These are phyloP conservation scores for Lycaon pictus DNA, from an alignment of 2,113 vertebrate genomes.

Conservation along the genomic window DNA sequence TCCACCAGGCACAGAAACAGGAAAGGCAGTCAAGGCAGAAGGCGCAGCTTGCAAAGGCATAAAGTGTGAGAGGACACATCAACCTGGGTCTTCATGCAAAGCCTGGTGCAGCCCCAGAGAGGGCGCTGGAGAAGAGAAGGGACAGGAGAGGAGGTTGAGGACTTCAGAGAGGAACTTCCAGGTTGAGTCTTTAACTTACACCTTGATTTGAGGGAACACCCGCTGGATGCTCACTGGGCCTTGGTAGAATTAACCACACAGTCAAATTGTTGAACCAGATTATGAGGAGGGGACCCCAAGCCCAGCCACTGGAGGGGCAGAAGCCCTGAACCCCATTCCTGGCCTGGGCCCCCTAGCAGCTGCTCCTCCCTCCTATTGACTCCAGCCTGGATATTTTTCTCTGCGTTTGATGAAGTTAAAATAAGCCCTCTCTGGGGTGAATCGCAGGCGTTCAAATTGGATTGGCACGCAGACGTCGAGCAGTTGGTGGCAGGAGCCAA, in stretches of 20 bases:
- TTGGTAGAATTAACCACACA: background rate
- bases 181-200: accelerated
- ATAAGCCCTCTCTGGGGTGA: constrained; percentile 87
- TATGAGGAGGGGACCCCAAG: background rate
- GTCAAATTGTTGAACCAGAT: background rate
- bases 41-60: background rate
- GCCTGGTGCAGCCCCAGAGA: background rate
- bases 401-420: constrained; percentile 90
- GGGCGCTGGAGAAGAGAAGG: background rate
- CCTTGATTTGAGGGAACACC: background rate
- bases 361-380: constrained; percentile 47
- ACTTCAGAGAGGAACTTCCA: background rate
- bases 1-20: background rate
- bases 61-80: accelerated
- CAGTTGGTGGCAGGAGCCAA: constrained; percentile 89
- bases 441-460: constrained; percentile 85
- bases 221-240: background rate
- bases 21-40: background rate
- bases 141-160: background rate
- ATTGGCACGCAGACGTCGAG: constrained; percentile 89
- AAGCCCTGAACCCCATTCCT: background rate
- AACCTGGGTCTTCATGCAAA: background rate
- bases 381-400: constrained; percentile 84
- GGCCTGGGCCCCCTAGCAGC: background rate
- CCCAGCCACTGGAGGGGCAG: background rate